A percentile compares a stretch with the other conserved stretches of the same genome.
These are phyloP conservation scores for Orthonevra nobilis DNA, from an alignment of 2,888 invertebrate species.

Conservation along the genomic window DNA sequence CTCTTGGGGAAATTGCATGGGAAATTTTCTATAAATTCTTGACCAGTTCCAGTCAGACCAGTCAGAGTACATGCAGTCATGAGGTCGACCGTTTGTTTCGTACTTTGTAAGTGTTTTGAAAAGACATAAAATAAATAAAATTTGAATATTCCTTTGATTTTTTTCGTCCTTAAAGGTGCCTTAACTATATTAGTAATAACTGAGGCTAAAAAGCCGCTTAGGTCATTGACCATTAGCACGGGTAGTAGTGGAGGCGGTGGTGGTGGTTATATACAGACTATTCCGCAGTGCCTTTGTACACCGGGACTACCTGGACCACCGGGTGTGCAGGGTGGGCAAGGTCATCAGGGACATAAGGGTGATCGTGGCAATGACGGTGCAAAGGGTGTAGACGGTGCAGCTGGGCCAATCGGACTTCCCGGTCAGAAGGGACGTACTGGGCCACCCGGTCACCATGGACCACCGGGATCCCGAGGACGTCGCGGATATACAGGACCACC, in stretches of 20 bases:
- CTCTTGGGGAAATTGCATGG: neutral
- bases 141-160: neutral
- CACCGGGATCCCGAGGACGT: constrained; percentile 23
- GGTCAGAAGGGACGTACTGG: constrained; percentile 45
- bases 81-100: constrained; percentile 35
- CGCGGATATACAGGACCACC: constrained; percentile 30
- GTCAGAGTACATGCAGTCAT: constrained; percentile 42
- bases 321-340: constrained; percentile 13
- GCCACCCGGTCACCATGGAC: constrained; percentile 18
- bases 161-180: constrained; percentile 20
- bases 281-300: constrained; percentile 33
- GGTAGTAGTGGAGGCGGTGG: constrained; percentile 1
- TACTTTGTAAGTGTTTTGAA: constrained; percentile 39
- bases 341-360: constrained; percentile 26
- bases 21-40: constrained; percentile 44
- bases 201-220: constrained; percentile 31
- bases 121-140: neutral
- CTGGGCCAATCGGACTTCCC: constrained; percentile 19
- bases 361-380: constrained; percentile 27
- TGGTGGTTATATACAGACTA: neutral
- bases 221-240: constrained; percentile 12
- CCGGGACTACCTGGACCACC: constrained; percentile 36
- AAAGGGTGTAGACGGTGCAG: constrained; percentile 31
- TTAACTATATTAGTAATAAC: constrained; percentile 15
- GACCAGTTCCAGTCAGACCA: neutral